Conservation (phyloP, 2,113 vertebrate genomes). For the Sorex fumeus region DNA sequence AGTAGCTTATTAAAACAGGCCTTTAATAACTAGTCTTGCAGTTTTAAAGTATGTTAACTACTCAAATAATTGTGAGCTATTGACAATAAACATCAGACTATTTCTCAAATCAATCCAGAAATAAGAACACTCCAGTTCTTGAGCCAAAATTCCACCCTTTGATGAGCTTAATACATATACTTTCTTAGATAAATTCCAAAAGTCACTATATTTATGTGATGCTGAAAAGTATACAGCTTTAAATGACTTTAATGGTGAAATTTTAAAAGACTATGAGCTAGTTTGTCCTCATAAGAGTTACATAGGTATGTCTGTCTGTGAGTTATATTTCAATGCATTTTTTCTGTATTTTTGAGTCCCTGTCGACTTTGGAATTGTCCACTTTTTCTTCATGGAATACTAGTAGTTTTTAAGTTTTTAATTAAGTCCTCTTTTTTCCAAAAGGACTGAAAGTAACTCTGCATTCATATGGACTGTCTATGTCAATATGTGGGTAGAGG, state of each 20-base stretch:
- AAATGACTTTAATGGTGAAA: constrained; percentile 48
- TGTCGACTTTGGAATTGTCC: neutral
- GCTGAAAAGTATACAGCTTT: constrained; percentile 21
- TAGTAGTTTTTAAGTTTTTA: neutral
- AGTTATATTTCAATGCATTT: neutral
- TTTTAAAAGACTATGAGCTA: neutral
- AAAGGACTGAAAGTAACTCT: neutral
- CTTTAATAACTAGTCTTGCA: constrained; percentile 18
- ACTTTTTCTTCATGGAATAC: neutral
- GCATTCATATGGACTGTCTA: neutral
- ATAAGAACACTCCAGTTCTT: neutral
- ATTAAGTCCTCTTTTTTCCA: neutral
- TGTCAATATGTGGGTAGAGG: neutral
- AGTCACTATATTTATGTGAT: neutral
- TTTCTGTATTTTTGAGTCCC: neutral
- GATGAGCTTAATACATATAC: neutral
- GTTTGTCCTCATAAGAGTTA: too few relatives aligned
- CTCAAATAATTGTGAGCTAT: constrained; percentile 52
- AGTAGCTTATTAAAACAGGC: constrained; percentile 36
- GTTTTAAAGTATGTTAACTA: constrained; percentile 39
- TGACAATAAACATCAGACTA: constrained; percentile 16
- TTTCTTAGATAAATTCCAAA: constrained; percentile 3
- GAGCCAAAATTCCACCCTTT: constrained; percentile 33
- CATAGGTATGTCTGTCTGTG: neutral
- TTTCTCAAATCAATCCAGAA: constrained; percentile 50